Evolutionary conservation across 2,888 invertebrate species (phyloP).

Genomic region (Eristalinus sepulchralis): DNA sequence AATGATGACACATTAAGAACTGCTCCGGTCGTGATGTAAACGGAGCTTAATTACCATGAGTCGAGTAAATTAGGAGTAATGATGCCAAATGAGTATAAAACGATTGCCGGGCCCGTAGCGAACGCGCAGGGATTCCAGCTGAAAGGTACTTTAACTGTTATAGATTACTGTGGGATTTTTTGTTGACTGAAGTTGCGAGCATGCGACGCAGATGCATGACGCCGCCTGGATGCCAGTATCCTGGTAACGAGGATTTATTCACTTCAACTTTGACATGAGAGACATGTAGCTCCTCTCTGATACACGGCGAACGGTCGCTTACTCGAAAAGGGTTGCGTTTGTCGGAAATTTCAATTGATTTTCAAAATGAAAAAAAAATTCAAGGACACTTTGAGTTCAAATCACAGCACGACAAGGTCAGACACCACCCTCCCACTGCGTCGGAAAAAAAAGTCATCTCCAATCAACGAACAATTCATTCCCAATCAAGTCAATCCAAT

Average conservation of each 20-base stretch:
- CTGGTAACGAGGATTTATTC: no score
- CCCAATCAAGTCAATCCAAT: slow-evolving; percentile 41
- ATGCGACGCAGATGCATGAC: no score
- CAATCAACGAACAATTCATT: slow-evolving; percentile 45
- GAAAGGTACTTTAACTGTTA: neutral
- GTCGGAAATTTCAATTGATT: neutral
- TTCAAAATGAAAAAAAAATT: neutral
- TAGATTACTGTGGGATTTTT: neutral
- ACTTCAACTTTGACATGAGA: no score
- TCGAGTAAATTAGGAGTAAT: neutral
- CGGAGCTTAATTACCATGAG: neutral
- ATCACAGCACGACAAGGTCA: neutral
- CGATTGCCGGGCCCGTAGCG: neutral
- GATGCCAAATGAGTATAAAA: neutral
- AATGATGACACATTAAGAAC: neutral
- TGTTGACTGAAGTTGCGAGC: no score
- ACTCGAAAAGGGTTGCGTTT: no score
- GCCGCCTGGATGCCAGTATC: no score
- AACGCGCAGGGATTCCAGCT: neutral
- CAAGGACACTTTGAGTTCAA: neutral
- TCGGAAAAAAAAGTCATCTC: neutral
- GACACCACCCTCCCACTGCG: neutral
- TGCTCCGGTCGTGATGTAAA: neutral
- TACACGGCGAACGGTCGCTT: no score
- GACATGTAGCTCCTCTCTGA: no score